Conservation (phyloP, 2,113 vertebrate species). For the Muscicapa adusta region DNA sequence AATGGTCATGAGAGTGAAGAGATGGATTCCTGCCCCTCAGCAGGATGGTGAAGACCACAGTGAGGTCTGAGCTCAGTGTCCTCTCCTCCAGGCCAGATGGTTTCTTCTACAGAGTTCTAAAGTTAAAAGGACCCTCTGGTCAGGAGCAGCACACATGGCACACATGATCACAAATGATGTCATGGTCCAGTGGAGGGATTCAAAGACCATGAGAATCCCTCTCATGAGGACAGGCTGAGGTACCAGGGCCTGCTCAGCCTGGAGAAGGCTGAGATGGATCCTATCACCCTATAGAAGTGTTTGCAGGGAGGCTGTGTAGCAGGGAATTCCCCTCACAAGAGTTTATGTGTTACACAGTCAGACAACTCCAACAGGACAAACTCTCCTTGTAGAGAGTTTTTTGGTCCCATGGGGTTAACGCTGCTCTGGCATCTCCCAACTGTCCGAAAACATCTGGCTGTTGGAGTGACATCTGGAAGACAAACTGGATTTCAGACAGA, state of each 20-base stretch:
- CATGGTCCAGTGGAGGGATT: neutral
- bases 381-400: too few relatives aligned
- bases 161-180: fast-evolving
- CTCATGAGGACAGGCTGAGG: neutral
- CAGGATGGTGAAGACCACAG: too few relatives aligned
- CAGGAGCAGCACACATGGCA: fast-evolving
- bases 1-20: neutral
- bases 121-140: neutral
- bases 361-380: neutral
- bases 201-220: neutral
- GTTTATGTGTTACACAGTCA: neutral
- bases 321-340: too few relatives aligned
- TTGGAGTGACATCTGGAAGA: too few relatives aligned
- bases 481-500: neutral
- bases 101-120: neutral
- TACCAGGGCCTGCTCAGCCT: neutral
- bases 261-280: neutral
- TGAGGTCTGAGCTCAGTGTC: neutral
- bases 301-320: neutral
- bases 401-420: neutral
- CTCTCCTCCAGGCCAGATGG: neutral
- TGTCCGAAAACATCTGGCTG: neutral
- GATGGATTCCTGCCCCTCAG: neutral
- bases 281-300: fast-evolving
- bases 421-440: neutral